Evolutionary conservation across 2,888 invertebrate species (phyloP).

Genomic region (Mythimna albipuncta): DNA sequence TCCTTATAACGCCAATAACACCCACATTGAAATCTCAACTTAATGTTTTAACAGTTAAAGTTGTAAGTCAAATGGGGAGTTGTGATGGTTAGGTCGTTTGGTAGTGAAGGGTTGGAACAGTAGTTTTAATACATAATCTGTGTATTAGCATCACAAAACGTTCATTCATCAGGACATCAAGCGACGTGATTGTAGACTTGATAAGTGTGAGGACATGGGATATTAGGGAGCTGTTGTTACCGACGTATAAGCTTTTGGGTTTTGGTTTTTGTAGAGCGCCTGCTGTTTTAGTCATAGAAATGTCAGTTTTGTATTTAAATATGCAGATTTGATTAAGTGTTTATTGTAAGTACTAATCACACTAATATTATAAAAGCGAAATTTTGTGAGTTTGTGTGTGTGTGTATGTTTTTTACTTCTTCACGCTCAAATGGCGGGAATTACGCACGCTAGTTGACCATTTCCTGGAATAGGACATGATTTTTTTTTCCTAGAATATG

Average conservation of each 20-base stretch:
- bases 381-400: no score
- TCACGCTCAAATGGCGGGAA: no score
- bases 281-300: not conserved
- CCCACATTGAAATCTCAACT: slow-evolving; percentile 16
- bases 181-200: slow-evolving; percentile 78
- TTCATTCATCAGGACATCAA: slow-evolving; percentile 88
- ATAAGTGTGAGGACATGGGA: slow-evolving; percentile 74
- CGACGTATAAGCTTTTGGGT: not conserved
- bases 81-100: slow-evolving; percentile 21
- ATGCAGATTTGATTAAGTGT: not conserved
- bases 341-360: no score
- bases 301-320: not conserved
- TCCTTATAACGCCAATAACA: slow-evolving; percentile 5
- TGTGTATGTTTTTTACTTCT: no score
- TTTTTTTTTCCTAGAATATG: no score
- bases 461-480: no score
- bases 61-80: slow-evolving; percentile 21
- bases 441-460: no score
- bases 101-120: slow-evolving; percentile 68
- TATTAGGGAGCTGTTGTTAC: slow-evolving; percentile 72
- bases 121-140: slow-evolving; percentile 84
- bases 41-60: not conserved
- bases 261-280: not conserved
- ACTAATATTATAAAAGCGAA: no score
- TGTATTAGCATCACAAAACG: slow-evolving; percentile 87